Base-by-base conservation (phyloP, 2,113 vertebrate species). In the Poecilia latipinna region DNA sequence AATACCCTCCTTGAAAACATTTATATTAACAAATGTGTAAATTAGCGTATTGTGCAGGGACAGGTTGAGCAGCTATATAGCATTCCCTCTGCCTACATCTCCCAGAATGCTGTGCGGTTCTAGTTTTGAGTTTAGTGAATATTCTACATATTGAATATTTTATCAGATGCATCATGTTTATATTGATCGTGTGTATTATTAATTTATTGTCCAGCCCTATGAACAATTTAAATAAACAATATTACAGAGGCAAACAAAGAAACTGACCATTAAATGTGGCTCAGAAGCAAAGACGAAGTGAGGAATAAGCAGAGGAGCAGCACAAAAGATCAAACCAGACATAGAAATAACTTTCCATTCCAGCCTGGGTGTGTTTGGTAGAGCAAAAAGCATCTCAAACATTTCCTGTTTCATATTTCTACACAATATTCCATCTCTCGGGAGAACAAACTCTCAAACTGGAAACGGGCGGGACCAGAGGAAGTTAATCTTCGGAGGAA, bases 381-480 rank as follows among this genome's bases (percentile, higher is more conserved):
- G 51, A 57, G 51, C 51, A 24, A 57, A 57, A 10, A 57, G 24
- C 35, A 57, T 57, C 54, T 68, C 0, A 51, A 78, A 80, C 68
- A 88, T 90, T 93, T 94, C 93, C 92, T 92, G 61, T 89, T 73
- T 91, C 69, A 72, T 71, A 70, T 78, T 67, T 75, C 11, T 11
- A 48, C 83, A 90, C 88, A 79, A 76, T 35, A 22, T 2, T 11
- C 29, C 1, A 66, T 33, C 76, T 86, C 89, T 74, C 32, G 1
- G 68, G 84, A 80, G 71, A 83, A 66, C 6, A 0, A 3, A 64
- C 62, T 29, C 63, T 82, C 64, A 71, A 62, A 84, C 19, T 77
- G 71, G 68, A 11, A 69, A 84, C 42, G 84, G 86, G 88, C 63
- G 90, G 70, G 70, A 60, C 85, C 71, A 19, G 70, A 82, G 68